Conservation (phyloP, 1,140 invertebrate species). For the Leptoteleia sp. region DNA sequence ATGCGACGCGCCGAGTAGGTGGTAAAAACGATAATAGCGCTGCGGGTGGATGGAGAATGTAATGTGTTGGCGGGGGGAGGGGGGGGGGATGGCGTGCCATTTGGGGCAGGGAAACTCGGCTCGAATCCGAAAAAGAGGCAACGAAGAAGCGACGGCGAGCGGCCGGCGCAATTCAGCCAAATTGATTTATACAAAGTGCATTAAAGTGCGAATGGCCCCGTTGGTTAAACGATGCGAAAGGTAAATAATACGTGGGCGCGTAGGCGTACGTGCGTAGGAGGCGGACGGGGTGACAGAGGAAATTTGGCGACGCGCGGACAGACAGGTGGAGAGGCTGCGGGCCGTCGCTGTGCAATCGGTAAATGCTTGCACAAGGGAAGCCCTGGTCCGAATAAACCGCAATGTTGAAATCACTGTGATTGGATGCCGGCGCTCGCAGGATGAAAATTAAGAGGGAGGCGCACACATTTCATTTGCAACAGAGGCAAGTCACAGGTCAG, state of each 20-base stretch:
- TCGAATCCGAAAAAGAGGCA: conserved; percentile 35
- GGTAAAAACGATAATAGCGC: conserved; percentile 53
- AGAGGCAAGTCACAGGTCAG: conserved; percentile 53
- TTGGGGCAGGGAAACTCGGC: conserved; percentile 18
- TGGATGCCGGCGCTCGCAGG: conserved; percentile 22
- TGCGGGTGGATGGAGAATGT: neutral
- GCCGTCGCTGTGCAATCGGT: conserved; percentile 55
- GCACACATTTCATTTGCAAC: conserved; percentile 55
- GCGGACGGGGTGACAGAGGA: conserved; percentile 15
- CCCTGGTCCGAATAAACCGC: conserved; percentile 56
- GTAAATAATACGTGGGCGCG: conserved; percentile 37
- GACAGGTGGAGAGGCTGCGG: conserved; percentile 34
- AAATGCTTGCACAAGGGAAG: conserved; percentile 61
- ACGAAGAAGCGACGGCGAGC: conserved; percentile 8
- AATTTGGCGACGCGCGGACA: conserved; percentile 28
- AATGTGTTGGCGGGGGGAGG: too few species aligned
- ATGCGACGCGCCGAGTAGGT: conserved; percentile 23
- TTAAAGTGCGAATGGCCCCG: conserved; percentile 66
- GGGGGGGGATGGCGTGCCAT: conserved; percentile 21
- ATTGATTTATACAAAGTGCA: conserved; percentile 68
- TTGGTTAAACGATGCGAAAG: conserved; percentile 61
- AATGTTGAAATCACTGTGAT: conserved; percentile 56
- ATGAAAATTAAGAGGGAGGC: conserved; percentile 66
- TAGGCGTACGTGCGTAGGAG: too few species aligned
- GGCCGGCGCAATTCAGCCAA: conserved; percentile 27